Base-by-base conservation (phyloP, 2,888 invertebrate genomes). In the Leptinotarsa haldemani region DNA sequence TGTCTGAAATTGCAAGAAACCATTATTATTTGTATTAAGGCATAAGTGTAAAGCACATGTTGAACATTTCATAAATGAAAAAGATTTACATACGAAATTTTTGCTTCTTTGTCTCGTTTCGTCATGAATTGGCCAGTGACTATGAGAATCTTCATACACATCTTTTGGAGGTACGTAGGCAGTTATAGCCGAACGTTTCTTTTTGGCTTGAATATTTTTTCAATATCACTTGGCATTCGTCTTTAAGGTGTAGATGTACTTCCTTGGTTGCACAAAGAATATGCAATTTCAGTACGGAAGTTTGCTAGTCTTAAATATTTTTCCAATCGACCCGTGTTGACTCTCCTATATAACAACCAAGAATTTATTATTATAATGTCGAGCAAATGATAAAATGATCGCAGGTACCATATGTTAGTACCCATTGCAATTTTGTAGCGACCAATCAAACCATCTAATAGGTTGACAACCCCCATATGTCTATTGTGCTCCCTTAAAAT, bases 401-500 rank as follows among this genome's bases (percentile, higher is more conserved):
- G 58, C 53, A 78, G 70, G 65, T 80, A 76, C 79, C 78, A 80
- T 69, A 80, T 80, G 69, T 74, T 69, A 0, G 78, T 76, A 71
- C 76, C 70, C 48, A 81, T 67, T 74, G 64, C 65, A 25, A 82
- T 79, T 52, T 77, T 72, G 75, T 82, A 75, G 12, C 78, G 71
- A 46, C 80, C 80, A 52, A 82, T 78, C 9, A 80, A 70, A 30
- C 79, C 74, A 71, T 84, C 82, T 72, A 83, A 75, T n/a, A 83
- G 67, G 68, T 83, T 81, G 46, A 83, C 81, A 15, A 80, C 82
- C 9, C 81, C 81, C 80, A 82, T 82, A 71, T 82, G 78, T 18
- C 53, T 22, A 73, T 84, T 83, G 66, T 83, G 82, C 68, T 81
- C 79, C 61, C 70, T 65, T 9, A 82, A 79, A 22, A 82, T 70